Evolutionary conservation across 1,140 invertebrate species (phyloP).

Genomic region (Carcinoscorpius rotundicauda): DNA sequence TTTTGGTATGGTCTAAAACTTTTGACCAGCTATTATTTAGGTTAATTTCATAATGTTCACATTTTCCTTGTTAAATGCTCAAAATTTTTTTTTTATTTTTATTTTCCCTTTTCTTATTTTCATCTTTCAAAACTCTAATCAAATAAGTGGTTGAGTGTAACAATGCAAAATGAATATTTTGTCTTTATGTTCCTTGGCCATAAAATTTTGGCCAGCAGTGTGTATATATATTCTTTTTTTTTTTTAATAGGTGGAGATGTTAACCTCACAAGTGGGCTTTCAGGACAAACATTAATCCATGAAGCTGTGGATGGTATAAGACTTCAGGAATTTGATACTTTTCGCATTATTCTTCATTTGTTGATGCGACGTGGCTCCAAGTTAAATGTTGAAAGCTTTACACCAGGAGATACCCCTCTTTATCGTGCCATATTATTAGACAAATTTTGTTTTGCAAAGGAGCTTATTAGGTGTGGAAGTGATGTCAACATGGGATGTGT

Average conservation of each 20-base stretch:
- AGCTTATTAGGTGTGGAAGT: conserved; percentile 38
- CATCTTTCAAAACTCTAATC: no score
- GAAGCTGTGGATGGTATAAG: conserved; percentile 35
- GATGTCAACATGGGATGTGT: conserved; percentile 31
- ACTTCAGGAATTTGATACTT: conserved; percentile 29
- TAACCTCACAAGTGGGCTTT: conserved; percentile 42
- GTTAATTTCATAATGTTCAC: no score
- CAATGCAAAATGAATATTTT: no score
- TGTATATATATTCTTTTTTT: no score
- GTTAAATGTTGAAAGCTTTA: conserved; percentile 34
- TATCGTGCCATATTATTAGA: conserved; percentile 36
- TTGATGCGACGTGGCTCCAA: conserved; percentile 35
- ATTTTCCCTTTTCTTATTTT: no score
- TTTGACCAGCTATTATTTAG: no score
- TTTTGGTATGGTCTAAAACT: no score
- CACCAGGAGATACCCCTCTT: conserved; percentile 39
- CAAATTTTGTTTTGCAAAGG: conserved; percentile 33
- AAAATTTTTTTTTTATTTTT: no score
- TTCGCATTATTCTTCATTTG: conserved; percentile 35
- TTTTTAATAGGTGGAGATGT: conserved; percentile 39
- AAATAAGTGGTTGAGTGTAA: no score
- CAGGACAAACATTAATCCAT: conserved; percentile 42
- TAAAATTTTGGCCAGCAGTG: no score
- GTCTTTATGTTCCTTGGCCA: no score
- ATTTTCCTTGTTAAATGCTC: no score